Evolutionary conservation across 2,888 invertebrate genomes (phyloP), one percentile per base, ranked within the genome.

Genomic region (Desoria tigrina): DNA sequence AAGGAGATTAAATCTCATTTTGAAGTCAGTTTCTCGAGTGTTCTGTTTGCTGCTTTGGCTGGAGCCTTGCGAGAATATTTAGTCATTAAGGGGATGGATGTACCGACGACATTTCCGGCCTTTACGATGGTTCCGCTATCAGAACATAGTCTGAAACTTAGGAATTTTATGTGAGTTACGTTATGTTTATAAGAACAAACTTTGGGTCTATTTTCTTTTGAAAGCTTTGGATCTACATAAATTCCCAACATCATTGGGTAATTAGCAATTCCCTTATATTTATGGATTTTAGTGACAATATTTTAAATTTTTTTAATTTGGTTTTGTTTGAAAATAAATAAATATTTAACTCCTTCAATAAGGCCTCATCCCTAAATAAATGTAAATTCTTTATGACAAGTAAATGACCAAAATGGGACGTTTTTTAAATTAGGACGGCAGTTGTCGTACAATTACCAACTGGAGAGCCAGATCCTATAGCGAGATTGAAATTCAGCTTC

Each of bases 131-230:
- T 51, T 4, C 51, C 51, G 3, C 3, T 24, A 7, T 16, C 51
- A 24, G 51, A 24, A 26, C 51, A 51, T 26, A 9, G 4, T 24
- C 6, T 26, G 24, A 51, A 51, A 24, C 51, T 51, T 26, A 3
- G 51, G 26, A 51, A 51, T 51, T 51, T 24, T 24, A 51, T 51
- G 51, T 51, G 16, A 26, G 51, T 51, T 51, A 39, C 9, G 16
- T 18, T 45, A 45, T 18, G 16, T 39, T 9, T 16, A 39, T 39
- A 16, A 39, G 39, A 39, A 39, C 39, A 39, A 39, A 11, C 9
- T 39, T 9, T 16, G 16, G 39, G 39, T 39, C 9, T 9, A 39
- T 39, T 39, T n/a, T n/a, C n/a, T n/a, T n/a, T n/a, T n/a, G n/a
- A n/a, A n/a, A n/a, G n/a, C n/a, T n/a, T n/a, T n/a, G n/a, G n/a